A percentile compares a stretch with the other conserved stretches of the same genome.
phyloP scores from a whole-genome alignment of 2,888 invertebrate genomes.

The Bombyx huttoni region DNA sequence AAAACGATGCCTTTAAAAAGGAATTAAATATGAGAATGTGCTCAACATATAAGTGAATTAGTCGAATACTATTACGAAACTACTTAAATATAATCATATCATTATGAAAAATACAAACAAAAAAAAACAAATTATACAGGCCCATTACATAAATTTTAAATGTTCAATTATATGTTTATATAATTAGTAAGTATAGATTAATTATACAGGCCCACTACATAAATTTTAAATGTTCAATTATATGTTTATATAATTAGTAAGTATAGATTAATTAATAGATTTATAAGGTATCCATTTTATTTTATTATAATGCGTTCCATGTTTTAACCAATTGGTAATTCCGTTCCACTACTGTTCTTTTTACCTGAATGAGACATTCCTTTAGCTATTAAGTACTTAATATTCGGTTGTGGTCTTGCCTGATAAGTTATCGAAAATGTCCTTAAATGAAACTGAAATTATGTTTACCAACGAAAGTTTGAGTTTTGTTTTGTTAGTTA shows the following conservation, averaged over 20 bases:
- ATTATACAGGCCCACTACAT: too few relatives aligned
- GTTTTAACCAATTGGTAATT: slow-evolving; percentile 31
- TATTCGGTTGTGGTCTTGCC: slow-evolving; percentile 74
- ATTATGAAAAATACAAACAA: background rate
- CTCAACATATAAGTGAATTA: slow-evolving; percentile 20
- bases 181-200: too few relatives aligned
- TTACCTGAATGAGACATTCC: slow-evolving; percentile 58
- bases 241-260: slow-evolving; percentile 4
- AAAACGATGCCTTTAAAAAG: background rate
- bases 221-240: background rate
- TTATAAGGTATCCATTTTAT: slow-evolving; percentile 4
- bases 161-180: background rate
- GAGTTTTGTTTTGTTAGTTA: slow-evolving; percentile 48
- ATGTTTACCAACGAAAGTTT: slow-evolving; percentile 68
- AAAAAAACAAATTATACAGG: too few relatives aligned
- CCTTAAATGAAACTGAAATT: slow-evolving; percentile 64
- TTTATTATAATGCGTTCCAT: slow-evolving; percentile 28
- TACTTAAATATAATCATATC: slow-evolving; percentile 2
- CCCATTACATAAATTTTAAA: background rate
- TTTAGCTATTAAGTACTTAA: slow-evolving; percentile 71
- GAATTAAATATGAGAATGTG: slow-evolving; percentile 13
- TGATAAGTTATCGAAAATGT: slow-evolving; percentile 69
- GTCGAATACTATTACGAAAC: slow-evolving; percentile 7
- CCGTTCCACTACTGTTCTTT: slow-evolving; percentile 37
- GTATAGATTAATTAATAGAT: slow-evolving; percentile 11